phyloP scores from a whole-genome alignment of 2,797 vertebrate species.

The Cossypha caffra region DNA sequence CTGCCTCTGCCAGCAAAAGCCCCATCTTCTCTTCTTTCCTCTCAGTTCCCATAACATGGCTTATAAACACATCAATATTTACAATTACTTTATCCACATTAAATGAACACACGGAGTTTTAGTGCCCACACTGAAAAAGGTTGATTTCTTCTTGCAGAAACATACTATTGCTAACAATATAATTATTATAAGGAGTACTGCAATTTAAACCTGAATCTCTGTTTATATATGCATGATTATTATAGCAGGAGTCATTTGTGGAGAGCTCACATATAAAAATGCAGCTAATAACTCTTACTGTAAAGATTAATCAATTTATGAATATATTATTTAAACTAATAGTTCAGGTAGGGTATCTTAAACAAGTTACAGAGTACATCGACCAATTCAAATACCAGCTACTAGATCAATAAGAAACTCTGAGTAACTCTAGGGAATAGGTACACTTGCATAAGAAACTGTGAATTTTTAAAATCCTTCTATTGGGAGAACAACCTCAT shows the following conservation, averaged over 20 bases:
- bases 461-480: slow-evolving; percentile 67
- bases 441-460: slow-evolving; percentile 73
- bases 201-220: slow-evolving; percentile 69
- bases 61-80: neutral
- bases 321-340: slow-evolving; percentile 98
- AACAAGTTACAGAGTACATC: slow-evolving; percentile 91
- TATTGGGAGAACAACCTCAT: slow-evolving; percentile 22
- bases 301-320: slow-evolving; percentile 98
- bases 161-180: neutral
- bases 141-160: slow-evolving; percentile 39
- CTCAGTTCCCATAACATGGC: neutral
- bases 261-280: slow-evolving; percentile 83
- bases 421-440: slow-evolving; percentile 86
- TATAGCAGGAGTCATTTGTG: slow-evolving; percentile 71
- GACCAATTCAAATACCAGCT: slow-evolving; percentile 92
- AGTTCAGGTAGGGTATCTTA: slow-evolving; percentile 92
- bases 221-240: slow-evolving; percentile 76
- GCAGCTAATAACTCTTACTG: slow-evolving; percentile 93
- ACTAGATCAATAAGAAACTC: slow-evolving; percentile 91
- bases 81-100: neutral
- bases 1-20: neutral
- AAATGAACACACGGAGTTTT: neutral
- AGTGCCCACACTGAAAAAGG: slow-evolving; percentile 21
- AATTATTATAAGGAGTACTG: slow-evolving; percentile 30
- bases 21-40: neutral